Evolutionary conservation across 1,140 invertebrate genomes (phyloP).

Genomic region (Branchinecta lynchi): DNA sequence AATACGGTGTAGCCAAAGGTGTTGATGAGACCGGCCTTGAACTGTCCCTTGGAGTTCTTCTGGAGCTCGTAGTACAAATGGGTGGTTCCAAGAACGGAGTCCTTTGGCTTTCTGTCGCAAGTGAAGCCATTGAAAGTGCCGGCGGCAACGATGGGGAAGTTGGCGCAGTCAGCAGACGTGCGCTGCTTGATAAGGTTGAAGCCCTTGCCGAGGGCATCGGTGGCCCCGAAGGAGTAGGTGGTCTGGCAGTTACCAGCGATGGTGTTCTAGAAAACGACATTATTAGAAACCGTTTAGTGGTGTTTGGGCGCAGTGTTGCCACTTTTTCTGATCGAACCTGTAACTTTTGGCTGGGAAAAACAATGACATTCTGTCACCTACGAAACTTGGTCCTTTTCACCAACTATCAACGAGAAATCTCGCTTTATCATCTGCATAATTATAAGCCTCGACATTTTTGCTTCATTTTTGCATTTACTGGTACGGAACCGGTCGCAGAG

Average conservation of each 20-base stretch:
- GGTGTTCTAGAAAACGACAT: conserved; percentile 20
- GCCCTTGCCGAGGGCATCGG: conserved; percentile 14
- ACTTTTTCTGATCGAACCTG: too few relatives aligned
- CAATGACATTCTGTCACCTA: too few relatives aligned
- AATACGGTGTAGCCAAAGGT: conserved; percentile 20
- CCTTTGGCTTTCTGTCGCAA: conserved; percentile 14
- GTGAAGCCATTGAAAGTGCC: conserved; percentile 14
- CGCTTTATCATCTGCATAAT: too few relatives aligned
- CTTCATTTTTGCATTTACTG: too few relatives aligned
- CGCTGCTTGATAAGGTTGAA: conserved; percentile 19
- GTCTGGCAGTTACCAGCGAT: conserved; percentile 19
- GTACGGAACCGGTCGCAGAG: too few relatives aligned
- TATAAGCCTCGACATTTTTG: too few relatives aligned
- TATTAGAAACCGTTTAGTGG: too few relatives aligned
- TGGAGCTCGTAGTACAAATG: conserved; percentile 19
- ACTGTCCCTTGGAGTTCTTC: conserved; percentile 13
- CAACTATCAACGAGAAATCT: too few relatives aligned
- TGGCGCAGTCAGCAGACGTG: conserved; percentile 16
- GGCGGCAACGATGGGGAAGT: conserved; percentile 12
- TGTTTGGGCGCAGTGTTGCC: too few relatives aligned
- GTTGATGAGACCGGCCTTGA: conserved; percentile 19
- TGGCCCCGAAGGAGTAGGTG: conserved; percentile 20
- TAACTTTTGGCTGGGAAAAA: too few relatives aligned
- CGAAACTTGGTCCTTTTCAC: too few relatives aligned
- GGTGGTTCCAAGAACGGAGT: conserved; percentile 17